Evolutionary conservation across 2,113 vertebrate species (phyloP), one percentile per base, ranked within the genome.

Genomic region (Echinops telfairi): DNA sequence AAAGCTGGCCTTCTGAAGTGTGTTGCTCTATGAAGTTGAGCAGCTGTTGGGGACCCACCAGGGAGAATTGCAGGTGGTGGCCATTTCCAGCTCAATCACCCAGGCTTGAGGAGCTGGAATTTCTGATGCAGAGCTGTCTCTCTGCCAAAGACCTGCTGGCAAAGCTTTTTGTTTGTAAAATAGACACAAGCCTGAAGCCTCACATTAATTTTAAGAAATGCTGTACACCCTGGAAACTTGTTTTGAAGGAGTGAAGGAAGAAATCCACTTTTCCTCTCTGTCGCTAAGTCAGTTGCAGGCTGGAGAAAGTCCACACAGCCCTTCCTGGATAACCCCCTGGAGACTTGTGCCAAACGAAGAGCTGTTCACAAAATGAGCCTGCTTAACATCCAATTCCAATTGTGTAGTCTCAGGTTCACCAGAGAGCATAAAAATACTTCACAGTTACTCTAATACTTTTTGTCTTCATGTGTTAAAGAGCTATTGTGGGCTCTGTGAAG

Each of bases 101-200:
- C 0, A 82, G 36, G 62, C 78, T 73, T n/a, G 38, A 57, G 20
- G 60, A 78, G 27, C 58, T 88, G 93, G 93, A 93, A 93, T 83
- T 86, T 93, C 79, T 96, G 94, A 95, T 92, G 80, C 6, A 22
- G 36, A 80, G 43, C 71, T n/a, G n/a, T 83, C 58, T 81, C 40
- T 90, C 90, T 83, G 85, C 95, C 94, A 93, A 90, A 66, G 79
- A n/a, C 90, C 94, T 92, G 75, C 77, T 95, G 94, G 94, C 92
- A 94, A 68, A 88, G 27, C 43, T 64, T 88, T 92, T 62, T 85
- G 86, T 93, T 88, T 94, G 31, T 58, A 95, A 95, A 96, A 92
- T 1, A 94, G 89, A 89, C 78, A 86, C 86, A 87, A 92, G 82
- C 81, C 89, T 58, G 82, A 91, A 27, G 85, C 33, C 70, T 94